Conservation (phyloP, 2,113 vertebrate genomes). For the Propithecus coquereli region DNA sequence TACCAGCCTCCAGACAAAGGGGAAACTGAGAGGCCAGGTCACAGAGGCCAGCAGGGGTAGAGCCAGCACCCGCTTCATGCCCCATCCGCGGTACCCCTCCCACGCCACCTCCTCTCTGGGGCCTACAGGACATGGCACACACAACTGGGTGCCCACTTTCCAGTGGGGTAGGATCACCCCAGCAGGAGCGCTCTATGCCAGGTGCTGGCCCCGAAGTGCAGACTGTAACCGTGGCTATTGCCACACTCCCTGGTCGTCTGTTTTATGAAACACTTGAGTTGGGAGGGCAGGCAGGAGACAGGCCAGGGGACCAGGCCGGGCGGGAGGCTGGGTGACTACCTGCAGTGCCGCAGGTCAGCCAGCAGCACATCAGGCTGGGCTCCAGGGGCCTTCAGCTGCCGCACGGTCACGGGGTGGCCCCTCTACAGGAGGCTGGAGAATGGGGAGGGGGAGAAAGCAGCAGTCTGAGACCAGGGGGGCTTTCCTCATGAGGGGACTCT, state of each 20-base stretch:
- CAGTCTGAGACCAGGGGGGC: neutral
- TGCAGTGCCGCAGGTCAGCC: constrained; percentile 81
- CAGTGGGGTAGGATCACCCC: neutral
- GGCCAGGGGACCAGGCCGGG: neutral
- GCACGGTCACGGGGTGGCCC: constrained; percentile 77
- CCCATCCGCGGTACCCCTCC: neutral
- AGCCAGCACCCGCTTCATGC: neutral
- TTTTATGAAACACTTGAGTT: neutral
- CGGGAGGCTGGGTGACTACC: constrained; percentile 56
- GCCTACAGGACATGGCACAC: neutral
- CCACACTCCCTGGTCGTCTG: neutral
- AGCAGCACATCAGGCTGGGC: constrained; percentile 75
- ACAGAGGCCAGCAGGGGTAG: neutral
- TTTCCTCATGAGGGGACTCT: neutral
- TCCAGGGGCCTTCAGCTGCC: constrained; percentile 58
- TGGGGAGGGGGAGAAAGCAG: fast-evolving
- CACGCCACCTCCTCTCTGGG: neutral
- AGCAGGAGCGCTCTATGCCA: neutral
- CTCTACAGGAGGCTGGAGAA: constrained; percentile 79
- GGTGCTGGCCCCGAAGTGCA: neutral
- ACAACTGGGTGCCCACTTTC: neutral
- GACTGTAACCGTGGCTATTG: neutral
- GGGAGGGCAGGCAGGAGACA: neutral
- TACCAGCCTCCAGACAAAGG: neutral
- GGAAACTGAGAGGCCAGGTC: neutral